A percentile compares a stretch with the other conserved stretches of the same genome.
Evolutionary conservation across 2,113 vertebrate species (phyloP).

Genomic region (Rousettus leschenaultii): DNA sequence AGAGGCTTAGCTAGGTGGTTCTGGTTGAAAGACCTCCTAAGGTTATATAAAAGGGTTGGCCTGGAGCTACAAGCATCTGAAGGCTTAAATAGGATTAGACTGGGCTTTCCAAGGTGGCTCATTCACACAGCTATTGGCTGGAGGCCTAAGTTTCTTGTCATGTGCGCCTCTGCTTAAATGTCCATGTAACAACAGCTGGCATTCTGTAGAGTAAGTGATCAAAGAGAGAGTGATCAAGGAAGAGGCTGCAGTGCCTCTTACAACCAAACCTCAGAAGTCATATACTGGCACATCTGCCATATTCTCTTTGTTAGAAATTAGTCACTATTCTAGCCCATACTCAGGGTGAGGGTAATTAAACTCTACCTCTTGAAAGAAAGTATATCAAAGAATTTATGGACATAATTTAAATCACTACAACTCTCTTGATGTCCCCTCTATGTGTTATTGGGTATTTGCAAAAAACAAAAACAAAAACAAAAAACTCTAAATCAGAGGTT

Average conservation of each 20-base stretch:
- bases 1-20: neutral
- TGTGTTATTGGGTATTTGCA: neutral
- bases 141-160: neutral
- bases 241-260: neutral
- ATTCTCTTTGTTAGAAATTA: neutral
- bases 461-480: neutral
- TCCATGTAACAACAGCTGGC: neutral
- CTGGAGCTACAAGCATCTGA: neutral
- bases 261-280: neutral
- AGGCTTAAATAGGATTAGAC: neutral
- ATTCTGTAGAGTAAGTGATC: neutral
- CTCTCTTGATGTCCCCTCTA: neutral
- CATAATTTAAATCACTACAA: neutral
- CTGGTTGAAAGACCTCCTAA: neutral
- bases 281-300: neutral
- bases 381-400: neutral
- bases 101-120: neutral
- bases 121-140: neutral
- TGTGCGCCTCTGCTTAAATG: neutral
- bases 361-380: neutral
- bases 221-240: neutral
- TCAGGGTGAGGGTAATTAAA: neutral
- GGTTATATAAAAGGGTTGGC: neutral
- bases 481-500: neutral
- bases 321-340: neutral